Evolutionary conservation across 2,888 invertebrate species (phyloP).

Genomic region (Abrostola tripartita): DNA sequence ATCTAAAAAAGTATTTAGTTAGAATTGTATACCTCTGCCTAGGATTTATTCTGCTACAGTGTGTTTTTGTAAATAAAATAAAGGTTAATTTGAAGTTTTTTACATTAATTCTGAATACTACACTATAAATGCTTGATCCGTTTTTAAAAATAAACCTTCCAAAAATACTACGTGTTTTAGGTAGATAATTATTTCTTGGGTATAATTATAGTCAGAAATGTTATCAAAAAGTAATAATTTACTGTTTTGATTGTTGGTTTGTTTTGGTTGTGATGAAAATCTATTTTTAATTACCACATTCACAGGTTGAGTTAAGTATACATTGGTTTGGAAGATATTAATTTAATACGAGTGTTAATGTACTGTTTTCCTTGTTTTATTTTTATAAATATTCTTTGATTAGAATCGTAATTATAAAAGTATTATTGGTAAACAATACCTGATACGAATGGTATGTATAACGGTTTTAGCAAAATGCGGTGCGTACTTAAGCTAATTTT

Average conservation of each 20-base stretch:
- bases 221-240: constrained; percentile 20
- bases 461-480: neutral
- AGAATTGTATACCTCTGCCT: no score
- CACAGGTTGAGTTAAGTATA: constrained; percentile 24
- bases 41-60: no score
- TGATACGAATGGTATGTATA: neutral
- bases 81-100: no score
- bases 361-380: neutral
- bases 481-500: no score
- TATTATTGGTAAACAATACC: neutral
- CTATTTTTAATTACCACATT: constrained; percentile 64
- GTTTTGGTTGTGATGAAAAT: constrained; percentile 56
- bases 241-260: constrained; percentile 34
- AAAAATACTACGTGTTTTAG: neutral
- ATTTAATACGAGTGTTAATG: constrained; percentile 45
- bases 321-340: constrained; percentile 30
- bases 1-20: no score
- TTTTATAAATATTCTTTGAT: neutral
- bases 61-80: no score
- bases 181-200: neutral
- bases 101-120: no score
- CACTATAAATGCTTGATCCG: no score
- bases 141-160: neutral
- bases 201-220: constrained; percentile 31
- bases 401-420: neutral